Evolutionary conservation across 2,113 vertebrate species (phyloP), one percentile per base, ranked within the genome.

Genomic region (Protobothrops flavoviridis): DNA sequence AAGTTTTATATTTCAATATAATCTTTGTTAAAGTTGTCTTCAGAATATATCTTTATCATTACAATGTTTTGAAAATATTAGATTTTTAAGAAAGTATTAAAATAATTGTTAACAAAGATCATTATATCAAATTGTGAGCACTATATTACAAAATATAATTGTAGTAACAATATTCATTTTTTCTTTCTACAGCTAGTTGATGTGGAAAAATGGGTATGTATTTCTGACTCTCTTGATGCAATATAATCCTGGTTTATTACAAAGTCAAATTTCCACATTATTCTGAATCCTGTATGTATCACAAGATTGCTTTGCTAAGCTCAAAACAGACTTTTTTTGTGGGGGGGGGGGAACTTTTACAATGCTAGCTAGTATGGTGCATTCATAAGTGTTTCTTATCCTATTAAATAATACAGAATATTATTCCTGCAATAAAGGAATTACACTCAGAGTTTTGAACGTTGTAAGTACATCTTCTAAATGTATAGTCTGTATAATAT

Each of bases 201-300:
- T 98, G 97, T 98, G 98, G 98, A 98, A 98, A 98, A 98, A 98
- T 98, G 98, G 98, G 98, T 98, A 98, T 96, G 98, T 98, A 97
- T 97, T 97, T 97, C 94, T 95, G 95, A 91, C 91, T 97, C 93
- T 97, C 94, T 95, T 95, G 95, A 96, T 95, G 89, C 90, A 93
- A 93, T 96, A 85, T 90, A 96, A 95, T 95, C 94, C 92, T 93
- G 96, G 96, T 95, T 89, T 95, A 95, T 96, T 96, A 90, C 95
- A 95, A 94, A 96, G 93, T 97, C 95, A 97, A 95, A 55, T 85
- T 96, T 92, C 97, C 96, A 43, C 96, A 94, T 95, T 96, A 96
- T 96, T 93, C 95, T 92, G 95, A 96, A 95, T 57, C 94, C 92
- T 93, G 26, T 96, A 92, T 97, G 91, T 94, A 59, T 94, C 95